Evolutionary conservation across 2,888 invertebrate genomes (phyloP).

Genomic region (Mamestra brassicae): DNA sequence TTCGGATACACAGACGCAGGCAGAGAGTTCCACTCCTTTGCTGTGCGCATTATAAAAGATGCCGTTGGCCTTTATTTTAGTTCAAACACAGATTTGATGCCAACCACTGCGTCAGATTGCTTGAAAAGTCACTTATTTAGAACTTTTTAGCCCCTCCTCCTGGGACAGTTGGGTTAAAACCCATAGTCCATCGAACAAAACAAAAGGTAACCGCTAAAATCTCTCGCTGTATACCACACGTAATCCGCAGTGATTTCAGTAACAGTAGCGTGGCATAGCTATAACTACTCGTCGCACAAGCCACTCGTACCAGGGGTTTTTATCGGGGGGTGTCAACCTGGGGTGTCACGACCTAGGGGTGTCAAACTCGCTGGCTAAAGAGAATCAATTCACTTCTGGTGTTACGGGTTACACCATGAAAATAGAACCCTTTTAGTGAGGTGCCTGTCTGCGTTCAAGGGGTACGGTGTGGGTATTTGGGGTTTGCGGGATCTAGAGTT

Average conservation of each 20-base stretch:
- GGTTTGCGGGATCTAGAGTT: too few species aligned
- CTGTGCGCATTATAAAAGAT: too few species aligned
- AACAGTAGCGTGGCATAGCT: conserved; percentile 40
- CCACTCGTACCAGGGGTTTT: conserved; percentile 52
- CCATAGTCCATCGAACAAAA: too few species aligned
- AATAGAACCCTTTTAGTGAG: conserved; percentile 34
- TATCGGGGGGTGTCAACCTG: conserved; percentile 50
- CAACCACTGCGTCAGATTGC: too few species aligned
- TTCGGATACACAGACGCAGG: too few species aligned
- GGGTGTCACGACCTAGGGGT: conserved; percentile 37
- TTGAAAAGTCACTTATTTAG: too few species aligned
- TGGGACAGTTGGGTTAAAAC: too few species aligned
- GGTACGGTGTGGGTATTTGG: neutral
- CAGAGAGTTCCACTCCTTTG: too few species aligned
- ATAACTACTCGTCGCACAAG: conserved; percentile 35
- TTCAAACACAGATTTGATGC: too few species aligned
- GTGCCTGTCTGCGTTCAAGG: conserved; percentile 16
- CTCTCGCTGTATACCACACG: conserved; percentile 17
- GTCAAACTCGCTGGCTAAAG: conserved; percentile 24
- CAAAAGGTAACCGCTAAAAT: conserved; percentile 1
- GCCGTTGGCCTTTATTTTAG: too few species aligned
- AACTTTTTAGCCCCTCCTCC: too few species aligned
- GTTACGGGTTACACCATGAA: conserved; percentile 13
- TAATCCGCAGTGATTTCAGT: conserved; percentile 58
- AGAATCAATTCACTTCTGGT: conserved; percentile 50